Percentiles rank a stretch among this genome's conserved stretches.
phyloP scores from a whole-genome alignment of 1,140 invertebrate genomes.

The Acromyrmex echinatior region DNA sequence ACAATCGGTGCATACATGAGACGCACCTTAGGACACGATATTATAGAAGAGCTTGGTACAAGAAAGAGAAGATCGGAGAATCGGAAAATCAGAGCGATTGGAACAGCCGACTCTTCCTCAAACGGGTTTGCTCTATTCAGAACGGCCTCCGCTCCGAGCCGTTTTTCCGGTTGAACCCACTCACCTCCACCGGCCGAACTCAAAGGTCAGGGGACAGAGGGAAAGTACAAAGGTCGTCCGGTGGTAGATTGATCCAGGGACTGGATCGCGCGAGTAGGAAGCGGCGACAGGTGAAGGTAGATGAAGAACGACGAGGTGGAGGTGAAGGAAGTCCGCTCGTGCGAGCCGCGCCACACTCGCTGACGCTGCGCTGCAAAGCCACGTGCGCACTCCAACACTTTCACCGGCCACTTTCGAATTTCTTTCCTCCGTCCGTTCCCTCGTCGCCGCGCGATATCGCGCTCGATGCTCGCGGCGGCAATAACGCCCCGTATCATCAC shows the following conservation, averaged over 20 bases:
- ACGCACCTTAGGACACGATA: not conserved
- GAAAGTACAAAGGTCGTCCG: conserved; percentile 70
- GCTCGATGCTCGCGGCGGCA: not conserved
- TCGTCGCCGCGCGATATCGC: not conserved
- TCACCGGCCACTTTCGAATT: conserved; percentile 85
- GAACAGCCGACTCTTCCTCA: not conserved
- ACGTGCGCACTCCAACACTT: conserved; percentile 78
- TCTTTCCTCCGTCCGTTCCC: conserved; percentile 69
- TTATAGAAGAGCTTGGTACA: not conserved
- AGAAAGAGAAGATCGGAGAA: not conserved
- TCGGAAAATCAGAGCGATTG: not conserved
- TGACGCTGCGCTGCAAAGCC: conserved; percentile 66
- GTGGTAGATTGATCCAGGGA: not conserved
- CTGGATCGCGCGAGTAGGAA: not conserved
- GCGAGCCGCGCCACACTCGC: conserved; percentile 43
- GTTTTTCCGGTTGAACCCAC: conserved; percentile 61
- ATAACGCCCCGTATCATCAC: conserved; percentile 8
- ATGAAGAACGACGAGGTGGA: not conserved
- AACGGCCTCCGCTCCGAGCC: not conserved
- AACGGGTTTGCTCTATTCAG: not conserved
- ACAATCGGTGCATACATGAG: no score
- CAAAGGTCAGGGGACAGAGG: conserved; percentile 64
- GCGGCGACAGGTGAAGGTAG: conserved; percentile 57
- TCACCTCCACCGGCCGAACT: conserved; percentile 42
- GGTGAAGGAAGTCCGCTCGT: conserved; percentile 61